phyloP scores from a whole-genome alignment of 1,140 invertebrate genomes.

The Euborellia annulipes region DNA sequence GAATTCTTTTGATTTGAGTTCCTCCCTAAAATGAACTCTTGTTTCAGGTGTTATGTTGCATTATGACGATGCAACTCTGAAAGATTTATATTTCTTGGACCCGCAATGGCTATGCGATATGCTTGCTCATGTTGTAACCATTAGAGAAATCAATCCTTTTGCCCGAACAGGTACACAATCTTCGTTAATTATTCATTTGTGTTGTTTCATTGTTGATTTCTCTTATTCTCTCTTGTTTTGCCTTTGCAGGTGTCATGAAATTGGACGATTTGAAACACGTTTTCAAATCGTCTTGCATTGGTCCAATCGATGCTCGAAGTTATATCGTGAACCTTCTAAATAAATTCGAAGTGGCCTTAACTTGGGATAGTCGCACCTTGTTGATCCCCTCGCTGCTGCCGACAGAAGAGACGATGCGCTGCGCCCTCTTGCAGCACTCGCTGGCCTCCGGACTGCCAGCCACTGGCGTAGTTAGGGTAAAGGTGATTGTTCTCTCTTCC shows the following conservation, averaged over 20 bases:
- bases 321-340: constrained; percentile 82
- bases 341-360: constrained; percentile 95
- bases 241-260: constrained; percentile 66
- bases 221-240: too few relatives aligned
- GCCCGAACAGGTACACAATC: constrained; percentile 51
- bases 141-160: constrained; percentile 91
- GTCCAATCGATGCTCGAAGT: constrained; percentile 45
- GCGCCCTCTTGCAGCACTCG: neutral
- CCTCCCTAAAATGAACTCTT: constrained; percentile 8
- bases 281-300: constrained; percentile 58
- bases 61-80: constrained; percentile 91
- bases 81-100: constrained; percentile 89
- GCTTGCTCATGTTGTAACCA: constrained; percentile 89
- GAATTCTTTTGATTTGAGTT: neutral
- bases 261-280: constrained; percentile 83
- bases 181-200: too few relatives aligned
- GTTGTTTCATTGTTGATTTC: too few relatives aligned
- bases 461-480: constrained; percentile 17
- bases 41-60: constrained; percentile 75
- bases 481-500: too few relatives aligned
- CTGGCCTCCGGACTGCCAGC: constrained; percentile 10
- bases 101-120: constrained; percentile 98
- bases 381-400: constrained; percentile 87
- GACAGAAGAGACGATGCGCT: constrained; percentile 47
- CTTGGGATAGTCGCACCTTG: constrained; percentile 85